Evolutionary conservation across 2,113 vertebrate species (phyloP), one percentile per base, ranked within the genome.

Genomic region (Sakesphorus luctuosus): DNA sequence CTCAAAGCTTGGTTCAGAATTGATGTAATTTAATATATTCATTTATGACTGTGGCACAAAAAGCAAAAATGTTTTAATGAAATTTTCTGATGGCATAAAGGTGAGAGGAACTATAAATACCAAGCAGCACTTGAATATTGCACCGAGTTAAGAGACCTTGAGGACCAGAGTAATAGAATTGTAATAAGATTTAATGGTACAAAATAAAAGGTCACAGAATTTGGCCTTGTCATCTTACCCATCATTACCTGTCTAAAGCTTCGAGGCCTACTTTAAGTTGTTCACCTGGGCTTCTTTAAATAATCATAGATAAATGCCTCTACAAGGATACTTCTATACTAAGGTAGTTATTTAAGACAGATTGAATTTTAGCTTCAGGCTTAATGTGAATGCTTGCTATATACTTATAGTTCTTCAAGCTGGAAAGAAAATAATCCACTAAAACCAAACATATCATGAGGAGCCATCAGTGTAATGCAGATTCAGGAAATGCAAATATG

Each of bases 201-300:
- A 74, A 91, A 96, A 90, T 75, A 84, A 85, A 93, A 93, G 52
- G 85, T 82, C 74, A 85, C 28, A 59, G 62, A 79, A 67, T 91
- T 82, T 3, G 9, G 25, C 61, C 69, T 93, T 93, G 71, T 87
- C 15, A 24, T 92, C 74, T 91, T 78, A 82, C 31, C 35, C 8
- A 55, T 78, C 69, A 23, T 84, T 95, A 71, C 38, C 31, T 82
- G 50, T 63, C 47, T 69, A 49, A 87, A 78, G 90, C 44, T 67
- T 74, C 63, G 61, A 53, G 81, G 36, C 28, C 55, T 84, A 66
- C 68, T 77, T 93, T 78, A 66, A 77, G 50, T 69, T 71, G 31
- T 84, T 84, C 72, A 66, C 61, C n/a, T 74, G 56, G 20, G 16
- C 18, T 87, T 7, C 36, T 84, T 91, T 52, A 71, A 73, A 84